phyloP scores from a whole-genome alignment of 2,797 vertebrate genomes.

The Gouania willdenowi region DNA sequence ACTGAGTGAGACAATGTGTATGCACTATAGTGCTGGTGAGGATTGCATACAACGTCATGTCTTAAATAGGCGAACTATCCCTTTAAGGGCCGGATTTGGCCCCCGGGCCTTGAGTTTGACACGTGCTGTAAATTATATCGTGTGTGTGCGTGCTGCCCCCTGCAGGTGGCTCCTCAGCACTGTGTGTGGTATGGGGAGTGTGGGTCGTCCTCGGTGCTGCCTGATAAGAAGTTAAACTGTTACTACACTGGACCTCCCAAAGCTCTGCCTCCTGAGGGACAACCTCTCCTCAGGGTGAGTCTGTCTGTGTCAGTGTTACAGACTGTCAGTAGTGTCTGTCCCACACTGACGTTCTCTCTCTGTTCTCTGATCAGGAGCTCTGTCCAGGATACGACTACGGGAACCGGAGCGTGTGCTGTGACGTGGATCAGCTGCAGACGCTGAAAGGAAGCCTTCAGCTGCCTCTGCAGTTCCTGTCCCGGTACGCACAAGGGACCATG shows the following conservation, averaged over 20 bases:
- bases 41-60: too few species aligned
- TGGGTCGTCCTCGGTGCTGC: slow-evolving; percentile 50
- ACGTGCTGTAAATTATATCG: too few species aligned
- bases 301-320: too few species aligned
- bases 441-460: slow-evolving; percentile 87
- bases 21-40: too few species aligned
- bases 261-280: slow-evolving; percentile 75
- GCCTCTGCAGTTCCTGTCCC: slow-evolving; percentile 95
- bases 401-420: slow-evolving; percentile 83
- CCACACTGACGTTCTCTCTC: too few species aligned
- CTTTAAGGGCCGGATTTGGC: too few species aligned
- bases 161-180: slow-evolving; percentile 77
- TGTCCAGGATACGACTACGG: slow-evolving; percentile 86
- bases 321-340: too few species aligned
- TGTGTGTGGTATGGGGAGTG: slow-evolving; percentile 97
- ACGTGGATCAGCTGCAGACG: slow-evolving; percentile 84
- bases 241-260: slow-evolving; percentile 82
- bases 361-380: slow-evolving; percentile 78
- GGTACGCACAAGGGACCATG: too few species aligned
- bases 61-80: too few species aligned
- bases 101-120: too few species aligned
- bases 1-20: too few species aligned
- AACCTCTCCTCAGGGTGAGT: slow-evolving; percentile 83
- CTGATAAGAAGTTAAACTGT: slow-evolving; percentile 89
- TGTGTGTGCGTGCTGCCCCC: background rate